These are phyloP conservation scores for Lamellibrachia luymesi DNA, from an alignment of 1,140 invertebrate species.

Conservation along the genomic window DNA sequence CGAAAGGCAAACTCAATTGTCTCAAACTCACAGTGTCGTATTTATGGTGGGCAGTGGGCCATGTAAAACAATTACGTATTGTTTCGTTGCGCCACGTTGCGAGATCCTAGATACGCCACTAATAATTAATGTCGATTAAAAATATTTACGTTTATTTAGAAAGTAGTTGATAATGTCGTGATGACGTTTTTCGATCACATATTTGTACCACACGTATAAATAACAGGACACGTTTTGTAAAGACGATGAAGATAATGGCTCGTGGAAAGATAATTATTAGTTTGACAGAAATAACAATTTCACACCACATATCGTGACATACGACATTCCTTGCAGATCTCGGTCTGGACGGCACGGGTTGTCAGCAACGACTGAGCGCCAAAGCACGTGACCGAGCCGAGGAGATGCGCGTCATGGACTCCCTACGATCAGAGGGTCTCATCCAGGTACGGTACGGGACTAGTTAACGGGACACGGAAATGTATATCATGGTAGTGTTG, in stretches of 20 bases:
- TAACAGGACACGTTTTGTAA: not conserved
- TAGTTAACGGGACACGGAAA: no score
- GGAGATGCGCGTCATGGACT: conserved; percentile 49
- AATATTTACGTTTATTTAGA: not conserved
- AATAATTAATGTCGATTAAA: not conserved
- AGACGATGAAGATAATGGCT: not conserved
- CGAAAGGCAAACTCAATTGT: not conserved
- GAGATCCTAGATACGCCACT: no score
- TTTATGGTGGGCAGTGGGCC: no score
- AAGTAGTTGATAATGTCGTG: not conserved
- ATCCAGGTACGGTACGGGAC: conserved; percentile 16
- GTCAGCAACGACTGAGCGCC: conserved; percentile 47
- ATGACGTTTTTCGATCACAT: not conserved
- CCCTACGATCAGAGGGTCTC: conserved; percentile 52
- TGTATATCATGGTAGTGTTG: no score
- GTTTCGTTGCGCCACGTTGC: no score
- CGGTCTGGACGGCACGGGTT: conserved; percentile 42
- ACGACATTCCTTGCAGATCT: conserved; percentile 40
- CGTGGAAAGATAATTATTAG: not conserved
- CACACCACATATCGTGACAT: not conserved
- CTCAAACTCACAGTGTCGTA: no score
- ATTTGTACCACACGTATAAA: not conserved
- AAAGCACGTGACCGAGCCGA: conserved; percentile 47
- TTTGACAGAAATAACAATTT: not conserved
- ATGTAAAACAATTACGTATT: no score